Base-by-base conservation (phyloP, 1,140 invertebrate genomes). In the Drosophila pruinosa region DNA sequence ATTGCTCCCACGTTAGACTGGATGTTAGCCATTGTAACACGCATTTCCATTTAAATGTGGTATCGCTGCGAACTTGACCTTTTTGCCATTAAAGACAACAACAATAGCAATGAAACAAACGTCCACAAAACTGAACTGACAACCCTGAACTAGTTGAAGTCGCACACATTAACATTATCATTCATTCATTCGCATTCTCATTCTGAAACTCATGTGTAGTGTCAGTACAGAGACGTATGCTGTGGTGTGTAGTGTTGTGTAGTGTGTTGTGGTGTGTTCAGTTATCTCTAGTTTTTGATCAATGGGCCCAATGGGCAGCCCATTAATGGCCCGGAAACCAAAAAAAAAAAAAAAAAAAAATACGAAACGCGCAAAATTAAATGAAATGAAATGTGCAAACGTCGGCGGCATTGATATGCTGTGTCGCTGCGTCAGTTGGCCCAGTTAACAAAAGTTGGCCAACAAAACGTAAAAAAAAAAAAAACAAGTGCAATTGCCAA, bases 311-410 rank as follows among this genome's bases (percentile, higher is more conserved):
- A 34, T 24, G 21, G 4, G 45, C 15, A 36, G 12, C 54, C n/a
- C 54, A 48, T 59, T 12, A 36, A 62, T 36, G 26, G 34, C 8
- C 24, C 41, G 2, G 17, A 41, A 26, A 65, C 28, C 26, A 21
- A n/a, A 3, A 39, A 8, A 39, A 39, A 8, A 4, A 15, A 45
- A 3, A 22, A 45, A 45, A 22, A n/a, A 22, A 22, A 45, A 12
- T 4, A 12, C 2, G 6, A 8, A 31, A 31, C 28, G 31, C 26
- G 26, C 15, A 10, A 14, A 12, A 6, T 38, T 47, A 15, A 69
- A 68, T 68, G 22, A 50, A 62, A 22, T 31, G 24, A 69, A 54
- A n/a, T 69, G 21, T 62, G 65, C 57, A 53, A 62, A 53, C 50
- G 39, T 31, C 14, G 22, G 17, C 48, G n/a, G n/a, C n/a, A n/a